A percentile compares a stretch with the other conserved stretches of the same genome.
These are phyloP conservation scores for Tetranychus truncatus DNA, from an alignment of 2,888 invertebrate species.

Conservation along the genomic window DNA sequence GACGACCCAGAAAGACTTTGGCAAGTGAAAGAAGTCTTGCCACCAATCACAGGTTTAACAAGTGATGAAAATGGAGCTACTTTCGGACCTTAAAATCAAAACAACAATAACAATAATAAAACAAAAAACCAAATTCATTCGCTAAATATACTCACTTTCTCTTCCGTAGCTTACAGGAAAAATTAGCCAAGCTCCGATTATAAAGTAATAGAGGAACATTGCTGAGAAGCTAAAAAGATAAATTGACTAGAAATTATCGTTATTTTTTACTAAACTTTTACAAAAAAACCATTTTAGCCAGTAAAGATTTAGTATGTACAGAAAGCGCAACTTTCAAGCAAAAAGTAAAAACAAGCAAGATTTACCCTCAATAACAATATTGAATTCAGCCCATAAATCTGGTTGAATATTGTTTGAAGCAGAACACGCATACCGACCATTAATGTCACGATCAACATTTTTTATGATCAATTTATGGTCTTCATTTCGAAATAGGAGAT, in stretches of 20 bases:
- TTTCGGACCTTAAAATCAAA: not conserved
- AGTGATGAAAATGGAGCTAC: not conserved
- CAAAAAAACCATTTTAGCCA: not conserved
- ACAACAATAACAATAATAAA: not conserved
- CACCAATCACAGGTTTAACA: not conserved
- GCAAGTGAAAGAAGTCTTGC: not conserved
- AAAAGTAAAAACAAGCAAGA: not conserved
- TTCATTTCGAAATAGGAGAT: not conserved
- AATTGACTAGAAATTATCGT: not conserved
- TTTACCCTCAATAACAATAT: not conserved
- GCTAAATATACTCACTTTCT: not conserved
- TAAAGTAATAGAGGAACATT: not conserved
- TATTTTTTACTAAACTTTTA: not conserved
- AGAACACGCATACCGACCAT: not conserved
- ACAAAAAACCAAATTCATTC: not conserved
- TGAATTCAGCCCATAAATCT: not conserved
- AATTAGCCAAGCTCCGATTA: not conserved
- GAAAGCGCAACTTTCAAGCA: not conserved
- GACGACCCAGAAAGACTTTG: not conserved
- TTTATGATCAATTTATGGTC: not conserved
- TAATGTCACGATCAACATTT: not conserved
- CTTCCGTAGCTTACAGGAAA: not conserved
- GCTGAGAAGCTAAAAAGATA: no score
- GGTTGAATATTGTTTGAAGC: not conserved
- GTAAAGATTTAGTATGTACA: not conserved